Base-by-base conservation (phyloP, 2,888 invertebrate genomes). In the Campoplex capitator region DNA sequence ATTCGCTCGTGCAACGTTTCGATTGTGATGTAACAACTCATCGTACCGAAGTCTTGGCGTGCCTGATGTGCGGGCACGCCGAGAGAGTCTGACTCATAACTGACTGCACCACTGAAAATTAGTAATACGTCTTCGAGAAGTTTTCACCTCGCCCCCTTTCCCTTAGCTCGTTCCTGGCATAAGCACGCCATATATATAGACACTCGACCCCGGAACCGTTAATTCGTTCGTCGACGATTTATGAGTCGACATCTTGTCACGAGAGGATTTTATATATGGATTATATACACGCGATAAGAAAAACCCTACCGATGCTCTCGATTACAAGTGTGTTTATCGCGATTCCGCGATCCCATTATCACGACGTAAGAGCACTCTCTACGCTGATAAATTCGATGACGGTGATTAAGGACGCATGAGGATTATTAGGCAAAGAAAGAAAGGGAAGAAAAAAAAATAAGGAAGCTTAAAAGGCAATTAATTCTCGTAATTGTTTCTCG, bases 71-170 rank as follows among this genome's bases (percentile, higher is more conserved):
- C 23, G 58, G 1, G 11, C 79, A 79, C 56, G 58, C 42, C 42
- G 23, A 38, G 23, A 38, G 23, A 45, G 70, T 48, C 70, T 62
- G 48, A 71, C 45, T 48, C 71, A 71, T 71, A 79, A 79, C 56
- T 79, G 80, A 62, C 45, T 80, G 73, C 62, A 73, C 73, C 65
- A 71, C 62, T 80, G 81, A 65, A 81, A 81, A 81, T 74, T 38
- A 18, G 28, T 74, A 81, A 71, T 79, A 32, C 73, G 38, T 74
- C 79, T 70, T 81, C 38, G 18, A 28, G 38, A 42, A 38, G 58
- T n/a, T 23, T 38, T 9, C 54, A 42, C 75, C n/a, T 23, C 23
- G 23, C 23, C 13, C 58, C 13, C 13, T 13, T 62, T 28, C 58
- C 23, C 58, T 32, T 8, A 4, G 4, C 28, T 32, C 28, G 23